Base-by-base conservation (phyloP, 2,113 vertebrate genomes). In the Pleuronectes platessa region DNA sequence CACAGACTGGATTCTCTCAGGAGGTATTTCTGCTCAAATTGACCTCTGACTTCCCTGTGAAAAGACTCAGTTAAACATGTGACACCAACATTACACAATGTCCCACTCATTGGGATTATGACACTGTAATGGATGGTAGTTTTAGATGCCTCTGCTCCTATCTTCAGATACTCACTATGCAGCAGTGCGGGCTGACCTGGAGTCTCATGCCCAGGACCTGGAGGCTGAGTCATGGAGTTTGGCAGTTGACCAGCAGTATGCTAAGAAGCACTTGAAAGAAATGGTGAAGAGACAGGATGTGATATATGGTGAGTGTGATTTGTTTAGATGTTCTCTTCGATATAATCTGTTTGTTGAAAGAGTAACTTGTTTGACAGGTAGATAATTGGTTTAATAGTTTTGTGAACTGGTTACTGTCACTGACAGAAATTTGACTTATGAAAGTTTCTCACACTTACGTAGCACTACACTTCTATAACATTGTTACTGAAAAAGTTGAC, bases 161-260 rank as follows among this genome's bases (percentile, higher is more conserved):
- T 60, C 58, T 77, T 27, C 86, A 99, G 98, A 99, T 83, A 82
- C 92, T 1, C 96, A 95, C 82, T 94, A 92, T 17, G 82, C 93
- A 51, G 93, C 92, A 0, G 90, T 99, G 68, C 94, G 94, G 71
- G 92, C 83, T 14, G 97, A 98, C 68, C 92, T 97, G 70, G 97
- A 99, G 74, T 78, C 88, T 0, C 96, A 99, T 6, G 90, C 95
- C 40, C 96, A 95, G 67, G 97, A 97, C 73, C 94, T 98, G 42
- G 97, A 98, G 84, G 95, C 93, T 0, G 97, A 97, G 89, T 98
- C 98, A 8, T 99, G 97, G 98, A 99, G 97, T 83, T 90, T 95
- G 73, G 94, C 96, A 0, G 97, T 99, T 71, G 97, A 99, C 6
- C 92, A 94, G 0, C 58, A 88, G 0, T 97, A 95, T 15, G 89